Evolutionary conservation across 2,888 invertebrate genomes (phyloP), one percentile per base, ranked within the genome.

Genomic region (Caenorhabditis drosophilae): DNA sequence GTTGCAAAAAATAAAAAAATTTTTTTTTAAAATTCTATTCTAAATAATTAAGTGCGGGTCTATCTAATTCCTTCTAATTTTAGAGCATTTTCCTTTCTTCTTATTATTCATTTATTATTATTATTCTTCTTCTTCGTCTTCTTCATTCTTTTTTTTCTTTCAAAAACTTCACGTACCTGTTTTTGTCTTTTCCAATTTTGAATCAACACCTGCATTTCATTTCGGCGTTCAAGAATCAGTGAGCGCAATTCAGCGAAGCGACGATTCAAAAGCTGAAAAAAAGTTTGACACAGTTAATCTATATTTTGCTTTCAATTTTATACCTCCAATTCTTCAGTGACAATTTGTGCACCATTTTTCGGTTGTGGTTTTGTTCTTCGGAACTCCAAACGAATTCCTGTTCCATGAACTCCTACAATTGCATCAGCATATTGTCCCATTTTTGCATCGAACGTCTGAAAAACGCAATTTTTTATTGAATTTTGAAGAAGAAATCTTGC

Each of bases 361-460:
- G 80, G 80, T 60, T 82, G 82, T 16, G 81, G 80, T 36, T 73
- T 66, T 16, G 76, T 67, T 15, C 82, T 67, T 36, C 79, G 73
- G 74, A 82, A 77, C 46, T 72, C 67, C 26, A 36, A 25, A 36
- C 71, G 64, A 34, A 83, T 59, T 34, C 55, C 63, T 2, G 75
- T 67, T 20, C 82, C 80, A 67, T 83, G 82, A 22, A 79, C 67
- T 44, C 70, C 75, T 16, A 73, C 89, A 73, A 93, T 88, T 86
- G 89, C 89, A 81, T 92, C 92, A 70, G 89, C 88, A 88, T 91
- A 94, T 73, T 90, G 89, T 86, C 90, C 90, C 84, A 92, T 89
- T 83, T 91, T 89, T 84, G 90, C 89, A 85, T 91, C 90, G 88
- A 91, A 91, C 84, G 91, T 91, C 92, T 92, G 89, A 36, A 72